Percentiles rank a stretch among this genome's conserved stretches.
Evolutionary conservation across 2,888 invertebrate species (phyloP).

Genomic region (Cantharis nigra): DNA sequence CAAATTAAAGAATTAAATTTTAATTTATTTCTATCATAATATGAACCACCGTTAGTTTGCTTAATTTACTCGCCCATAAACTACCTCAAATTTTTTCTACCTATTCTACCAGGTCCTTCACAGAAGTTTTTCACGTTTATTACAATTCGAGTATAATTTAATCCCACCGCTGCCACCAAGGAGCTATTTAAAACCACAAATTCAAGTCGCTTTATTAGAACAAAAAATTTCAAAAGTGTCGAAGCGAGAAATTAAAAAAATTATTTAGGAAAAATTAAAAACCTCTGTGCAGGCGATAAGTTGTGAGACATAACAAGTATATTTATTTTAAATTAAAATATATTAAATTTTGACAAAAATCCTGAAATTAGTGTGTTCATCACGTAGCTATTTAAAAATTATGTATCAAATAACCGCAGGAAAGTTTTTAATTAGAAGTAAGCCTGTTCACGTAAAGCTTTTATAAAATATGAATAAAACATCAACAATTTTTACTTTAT

Average conservation of each 20-base stretch:
- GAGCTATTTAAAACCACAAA: no score
- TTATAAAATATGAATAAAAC: not conserved
- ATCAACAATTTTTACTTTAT: not conserved
- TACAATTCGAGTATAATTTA: no score
- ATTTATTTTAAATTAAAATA: not conserved
- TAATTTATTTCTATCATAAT: not conserved
- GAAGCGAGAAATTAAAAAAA: no score
- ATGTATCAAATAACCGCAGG: not conserved
- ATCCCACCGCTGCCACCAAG: no score
- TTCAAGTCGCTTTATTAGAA: no score
- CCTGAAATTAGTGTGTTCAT: not conserved
- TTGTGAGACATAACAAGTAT: not conserved
- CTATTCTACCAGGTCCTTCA: not conserved
- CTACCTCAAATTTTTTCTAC: not conserved
- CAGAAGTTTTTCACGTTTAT: no score
- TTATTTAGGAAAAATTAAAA: not conserved
- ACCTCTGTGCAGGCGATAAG: not conserved
- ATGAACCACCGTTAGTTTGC: not conserved
- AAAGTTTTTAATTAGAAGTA: not conserved
- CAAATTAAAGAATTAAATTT: not conserved
- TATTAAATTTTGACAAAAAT: not conserved
- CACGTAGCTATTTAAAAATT: not conserved
- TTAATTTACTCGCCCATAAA: not conserved
- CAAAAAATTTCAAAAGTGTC: no score
- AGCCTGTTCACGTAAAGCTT: not conserved